Evolutionary conservation across 2,888 invertebrate species (phyloP).

Genomic region (Gryllus longicercus): DNA sequence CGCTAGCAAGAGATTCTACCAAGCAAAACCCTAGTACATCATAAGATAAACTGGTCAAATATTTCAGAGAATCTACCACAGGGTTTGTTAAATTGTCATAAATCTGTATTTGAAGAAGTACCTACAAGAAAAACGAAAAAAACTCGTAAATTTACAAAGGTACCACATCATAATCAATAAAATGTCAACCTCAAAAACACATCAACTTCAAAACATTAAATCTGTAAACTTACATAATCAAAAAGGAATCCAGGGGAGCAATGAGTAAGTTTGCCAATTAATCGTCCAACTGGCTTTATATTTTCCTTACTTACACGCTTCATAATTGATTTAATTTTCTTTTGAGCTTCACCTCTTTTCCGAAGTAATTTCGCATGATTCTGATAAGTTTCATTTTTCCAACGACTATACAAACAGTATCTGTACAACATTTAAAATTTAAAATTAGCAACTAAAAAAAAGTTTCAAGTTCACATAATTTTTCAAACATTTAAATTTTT

Average conservation of each 20-base stretch:
- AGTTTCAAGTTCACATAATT: background rate
- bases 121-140: constrained; percentile 46
- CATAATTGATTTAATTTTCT: constrained; percentile 93
- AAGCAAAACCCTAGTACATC: constrained; percentile 95
- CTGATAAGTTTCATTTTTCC: constrained; percentile 88
- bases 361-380: constrained; percentile 80
- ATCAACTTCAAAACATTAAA: background rate
- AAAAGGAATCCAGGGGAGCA: constrained; percentile 93
- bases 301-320: constrained; percentile 97
- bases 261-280: constrained; percentile 95
- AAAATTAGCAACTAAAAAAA: background rate
- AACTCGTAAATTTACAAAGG: background rate
- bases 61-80: constrained; percentile 96
- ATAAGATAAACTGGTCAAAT: constrained; percentile 89
- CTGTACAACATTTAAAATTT: constrained; percentile 46
- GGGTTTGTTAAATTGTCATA: constrained; percentile 94
- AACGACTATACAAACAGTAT: constrained; percentile 87
- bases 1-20: constrained; percentile 83
- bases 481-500: background rate
- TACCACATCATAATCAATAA: background rate
- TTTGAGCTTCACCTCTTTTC: constrained; percentile 80
- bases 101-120: constrained; percentile 78
- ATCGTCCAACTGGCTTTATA: constrained; percentile 92
- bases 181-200: background rate
- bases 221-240: constrained; percentile 73